Evolutionary conservation across 2,113 vertebrate species (phyloP).

Genomic region (Polyodon spathula): DNA sequence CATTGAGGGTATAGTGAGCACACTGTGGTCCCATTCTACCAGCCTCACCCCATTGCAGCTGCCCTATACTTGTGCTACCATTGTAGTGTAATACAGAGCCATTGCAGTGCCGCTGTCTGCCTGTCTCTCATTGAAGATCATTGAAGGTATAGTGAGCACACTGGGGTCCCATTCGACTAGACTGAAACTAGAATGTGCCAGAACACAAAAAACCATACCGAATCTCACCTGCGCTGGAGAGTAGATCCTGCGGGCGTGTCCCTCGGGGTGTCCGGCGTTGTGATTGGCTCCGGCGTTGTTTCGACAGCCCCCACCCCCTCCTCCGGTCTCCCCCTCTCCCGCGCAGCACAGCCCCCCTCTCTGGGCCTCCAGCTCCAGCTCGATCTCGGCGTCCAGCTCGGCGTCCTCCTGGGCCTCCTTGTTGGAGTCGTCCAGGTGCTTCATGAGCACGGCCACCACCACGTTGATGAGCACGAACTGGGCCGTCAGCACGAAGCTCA

Average conservation of each 20-base stretch:
- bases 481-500: slow-evolving; percentile 97
- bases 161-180: too few relatives aligned
- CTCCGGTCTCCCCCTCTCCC: slow-evolving; percentile 46
- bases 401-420: slow-evolving; percentile 98
- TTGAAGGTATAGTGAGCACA: too few relatives aligned
- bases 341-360: slow-evolving; percentile 70
- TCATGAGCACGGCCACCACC: slow-evolving; percentile 98
- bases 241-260: slow-evolving; percentile 60
- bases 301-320: slow-evolving; percentile 21
- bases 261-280: slow-evolving; percentile 24
- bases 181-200: too few relatives aligned
- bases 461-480: slow-evolving; percentile 99
- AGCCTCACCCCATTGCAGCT: too few relatives aligned
- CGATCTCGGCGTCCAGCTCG: slow-evolving; percentile 95
- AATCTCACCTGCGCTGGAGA: slow-evolving; percentile 82
- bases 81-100: too few relatives aligned
- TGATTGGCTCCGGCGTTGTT: slow-evolving; percentile 18
- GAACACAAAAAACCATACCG: too few relatives aligned
- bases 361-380: slow-evolving; percentile 87
- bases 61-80: too few relatives aligned
- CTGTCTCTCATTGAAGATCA: too few relatives aligned
- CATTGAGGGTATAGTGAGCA: too few relatives aligned
- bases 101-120: too few relatives aligned
- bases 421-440: slow-evolving; percentile 97
- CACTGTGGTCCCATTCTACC: too few relatives aligned